Base-by-base conservation (phyloP, 2,888 invertebrate genomes). In the Ophion ventricosus region DNA sequence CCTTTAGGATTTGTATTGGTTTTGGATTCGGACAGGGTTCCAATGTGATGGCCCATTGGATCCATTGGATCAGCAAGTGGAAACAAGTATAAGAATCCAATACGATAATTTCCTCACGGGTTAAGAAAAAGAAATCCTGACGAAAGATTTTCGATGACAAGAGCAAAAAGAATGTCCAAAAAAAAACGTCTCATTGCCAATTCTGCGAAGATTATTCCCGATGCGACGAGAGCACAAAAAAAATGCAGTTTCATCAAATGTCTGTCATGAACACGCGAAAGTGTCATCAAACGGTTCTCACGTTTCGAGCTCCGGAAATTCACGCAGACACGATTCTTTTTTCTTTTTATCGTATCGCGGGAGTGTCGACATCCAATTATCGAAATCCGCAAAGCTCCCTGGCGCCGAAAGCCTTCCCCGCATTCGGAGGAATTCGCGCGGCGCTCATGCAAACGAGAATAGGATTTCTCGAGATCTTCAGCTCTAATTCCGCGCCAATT, bases 401-500 rank as follows among this genome's bases (percentile, higher is more conserved):
- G 26, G 26, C 63, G 35, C 26, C 23, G 4, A 61, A 25, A 61
- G 49, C 10, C 20, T 40, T 17, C 2, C 29, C 8, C 63, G 54
- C 23, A 59, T 20, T 75, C 17, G 54, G 75, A 25, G 49, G 63
- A 66, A 25, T 76, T 54, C 76, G 26, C 17, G n/a, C 17, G n/a
- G 40, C 56, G 25, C 20, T 35, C 64, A n/a, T 66, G 76, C 57
- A 54, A 26, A 14, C 56, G 14, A 56, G 40, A 66, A 40, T 17
- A 66, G 66, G 17, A 56, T 56, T 64, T 57, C 66, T 10, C 76
- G 17, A 11, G 20, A n/a, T 20, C 64, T 66, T 14, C 64, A 17
- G 76, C 57, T 64, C 75, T 54, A 23, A 40, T 66, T 76, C 56
- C 56, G 29, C 23, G 54, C 57, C 49, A 67, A 64, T 76, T 76